Conservation (phyloP, 2,797 vertebrate genomes). For the Sebastes iracundus region DNA sequence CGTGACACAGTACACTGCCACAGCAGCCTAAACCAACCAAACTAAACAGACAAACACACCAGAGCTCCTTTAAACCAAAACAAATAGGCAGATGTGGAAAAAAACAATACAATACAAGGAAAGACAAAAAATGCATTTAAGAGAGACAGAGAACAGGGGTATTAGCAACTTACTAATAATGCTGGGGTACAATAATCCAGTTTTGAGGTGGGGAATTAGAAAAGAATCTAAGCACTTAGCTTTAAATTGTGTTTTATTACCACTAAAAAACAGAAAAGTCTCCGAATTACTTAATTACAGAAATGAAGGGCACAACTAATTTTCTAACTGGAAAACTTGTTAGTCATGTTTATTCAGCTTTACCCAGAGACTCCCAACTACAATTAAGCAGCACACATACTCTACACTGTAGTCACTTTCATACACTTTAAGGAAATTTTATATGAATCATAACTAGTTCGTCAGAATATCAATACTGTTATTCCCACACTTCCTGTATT, state of each 20-base stretch:
- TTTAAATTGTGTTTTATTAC: background rate
- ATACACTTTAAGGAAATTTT: background rate
- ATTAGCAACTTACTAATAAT: background rate
- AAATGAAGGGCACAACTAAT: background rate
- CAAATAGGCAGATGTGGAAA: background rate
- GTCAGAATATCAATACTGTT: background rate
- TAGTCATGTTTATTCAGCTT: background rate
- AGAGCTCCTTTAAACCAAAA: background rate
- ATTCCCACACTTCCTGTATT: background rate
- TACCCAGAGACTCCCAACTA: background rate
- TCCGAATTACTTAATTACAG: background rate
- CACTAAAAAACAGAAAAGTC: background rate
- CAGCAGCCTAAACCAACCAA: background rate
- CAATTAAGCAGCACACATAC: background rate
- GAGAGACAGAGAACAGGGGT: background rate
- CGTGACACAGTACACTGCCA: background rate
- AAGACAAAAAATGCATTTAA: background rate
- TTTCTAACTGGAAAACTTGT: background rate
- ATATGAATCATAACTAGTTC: background rate
- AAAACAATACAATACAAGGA: background rate
- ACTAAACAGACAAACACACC: background rate
- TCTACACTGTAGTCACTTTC: background rate
- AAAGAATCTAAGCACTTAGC: background rate
- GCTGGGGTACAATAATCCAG: background rate
- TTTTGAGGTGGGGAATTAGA: background rate